These are phyloP conservation scores for Agapornis roseicollis DNA, from an alignment of 2,113 vertebrate species.

Conservation along the genomic window DNA sequence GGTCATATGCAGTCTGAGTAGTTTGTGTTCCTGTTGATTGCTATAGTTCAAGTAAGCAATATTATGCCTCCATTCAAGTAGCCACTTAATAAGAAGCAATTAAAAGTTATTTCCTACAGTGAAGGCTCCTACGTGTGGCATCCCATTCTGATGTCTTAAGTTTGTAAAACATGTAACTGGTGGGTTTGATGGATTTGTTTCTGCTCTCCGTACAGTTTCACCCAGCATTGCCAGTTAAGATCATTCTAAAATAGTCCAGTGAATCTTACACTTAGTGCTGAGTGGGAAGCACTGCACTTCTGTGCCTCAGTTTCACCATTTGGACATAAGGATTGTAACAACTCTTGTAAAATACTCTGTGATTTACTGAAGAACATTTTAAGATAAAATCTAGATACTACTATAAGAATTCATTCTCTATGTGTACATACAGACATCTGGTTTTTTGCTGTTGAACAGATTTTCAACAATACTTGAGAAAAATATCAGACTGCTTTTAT, in stretches of 20 bases:
- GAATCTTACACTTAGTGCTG: background rate
- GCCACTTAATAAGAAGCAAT: background rate
- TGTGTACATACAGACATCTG: background rate
- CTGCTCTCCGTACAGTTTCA: background rate
- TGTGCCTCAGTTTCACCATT: background rate
- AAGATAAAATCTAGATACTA: background rate
- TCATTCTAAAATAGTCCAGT: background rate
- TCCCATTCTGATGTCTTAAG: background rate
- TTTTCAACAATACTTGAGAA: background rate
- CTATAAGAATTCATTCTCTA: background rate
- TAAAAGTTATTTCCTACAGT: background rate
- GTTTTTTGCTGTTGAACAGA: background rate
- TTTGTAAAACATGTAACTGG: background rate
- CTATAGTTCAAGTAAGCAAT: background rate
- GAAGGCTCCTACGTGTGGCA: background rate
- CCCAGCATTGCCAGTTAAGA: background rate
- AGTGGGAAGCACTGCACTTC: background rate
- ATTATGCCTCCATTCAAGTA: background rate
- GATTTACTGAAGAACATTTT: background rate
- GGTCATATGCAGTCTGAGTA: background rate
- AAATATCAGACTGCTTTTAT: background rate
- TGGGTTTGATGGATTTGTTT: background rate
- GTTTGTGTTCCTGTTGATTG: background rate
- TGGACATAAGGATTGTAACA: background rate
- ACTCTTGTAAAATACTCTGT: background rate